A percentile compares a stretch with the other conserved stretches of the same genome.
These are phyloP conservation scores for Ferdinandea cuprea DNA, from an alignment of 2,888 invertebrate genomes.

Conservation along the genomic window DNA sequence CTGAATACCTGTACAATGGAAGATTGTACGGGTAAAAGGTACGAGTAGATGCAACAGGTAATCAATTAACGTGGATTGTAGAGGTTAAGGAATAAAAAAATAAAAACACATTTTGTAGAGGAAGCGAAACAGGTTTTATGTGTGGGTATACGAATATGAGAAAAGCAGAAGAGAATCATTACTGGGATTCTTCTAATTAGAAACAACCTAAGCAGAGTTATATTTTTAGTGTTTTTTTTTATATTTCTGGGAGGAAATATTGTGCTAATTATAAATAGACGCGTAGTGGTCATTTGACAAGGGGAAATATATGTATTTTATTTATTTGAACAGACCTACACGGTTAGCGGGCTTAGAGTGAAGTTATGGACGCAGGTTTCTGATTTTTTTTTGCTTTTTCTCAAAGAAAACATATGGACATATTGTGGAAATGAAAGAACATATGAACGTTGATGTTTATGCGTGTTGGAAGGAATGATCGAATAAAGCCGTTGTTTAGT, in stretches of 20 bases:
- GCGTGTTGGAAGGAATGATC: no score
- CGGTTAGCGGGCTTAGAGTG: no score
- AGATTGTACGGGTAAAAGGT: slow-evolving; percentile 35
- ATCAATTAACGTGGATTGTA: slow-evolving; percentile 57
- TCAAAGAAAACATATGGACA: no score
- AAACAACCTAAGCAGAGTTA: slow-evolving; percentile 1
- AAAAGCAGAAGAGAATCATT: slow-evolving; percentile 25
- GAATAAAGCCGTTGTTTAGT: no score
- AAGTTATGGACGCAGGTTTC: no score
- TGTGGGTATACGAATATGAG: slow-evolving; percentile 25
- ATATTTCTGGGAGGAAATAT: not conserved
- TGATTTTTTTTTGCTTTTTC: no score
- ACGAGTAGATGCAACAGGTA: slow-evolving; percentile 63
- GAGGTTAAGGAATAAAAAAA: slow-evolving; percentile 18
- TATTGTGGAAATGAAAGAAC: no score
- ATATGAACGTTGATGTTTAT: no score
- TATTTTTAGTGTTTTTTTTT: not conserved
- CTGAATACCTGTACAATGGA: slow-evolving; percentile 20
- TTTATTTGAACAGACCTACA: no score
- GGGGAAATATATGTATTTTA: no score
- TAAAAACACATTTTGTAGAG: slow-evolving; percentile 30
- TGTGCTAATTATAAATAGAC: not conserved
- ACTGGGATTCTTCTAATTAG: slow-evolving; percentile 55
- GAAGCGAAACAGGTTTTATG: slow-evolving; percentile 61
- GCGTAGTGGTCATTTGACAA: no score